phyloP scores from a whole-genome alignment of 2,888 invertebrate species.

The Latrodectus hesperus region DNA sequence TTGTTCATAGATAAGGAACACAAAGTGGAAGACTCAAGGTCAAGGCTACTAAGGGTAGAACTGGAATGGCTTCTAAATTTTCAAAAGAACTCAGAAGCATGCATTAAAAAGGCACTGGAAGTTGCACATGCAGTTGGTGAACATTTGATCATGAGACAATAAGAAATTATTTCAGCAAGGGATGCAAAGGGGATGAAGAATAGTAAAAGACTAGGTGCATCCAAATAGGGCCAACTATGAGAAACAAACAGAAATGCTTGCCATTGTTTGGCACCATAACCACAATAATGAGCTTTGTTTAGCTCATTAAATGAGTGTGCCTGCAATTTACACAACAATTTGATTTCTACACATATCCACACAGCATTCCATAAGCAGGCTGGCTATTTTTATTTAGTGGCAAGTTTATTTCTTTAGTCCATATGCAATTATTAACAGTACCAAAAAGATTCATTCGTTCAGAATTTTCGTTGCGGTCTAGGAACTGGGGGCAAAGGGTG shows the following conservation, averaged over 20 bases:
- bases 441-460: conserved; percentile 64
- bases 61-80: conserved; percentile 68
- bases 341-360: conserved; percentile 64
- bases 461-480: conserved; percentile 68
- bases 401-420: conserved; percentile 43
- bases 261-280: conserved; percentile 65
- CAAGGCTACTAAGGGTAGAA: conserved; percentile 69
- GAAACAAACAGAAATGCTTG: conserved; percentile 58
- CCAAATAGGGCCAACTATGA: conserved; percentile 60
- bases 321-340: conserved; percentile 58
- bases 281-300: conserved; percentile 47
- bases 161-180: conserved; percentile 53
- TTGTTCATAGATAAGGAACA: conserved; percentile 69
- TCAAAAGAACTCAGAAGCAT: conserved; percentile 68
- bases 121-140: conserved; percentile 68
- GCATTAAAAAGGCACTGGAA: conserved; percentile 69
- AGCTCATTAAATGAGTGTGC: conserved; percentile 63
- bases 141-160: conserved; percentile 67
- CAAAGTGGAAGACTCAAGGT: conserved; percentile 69
- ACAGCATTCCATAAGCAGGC: conserved; percentile 55
- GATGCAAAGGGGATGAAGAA: conserved; percentile 54
- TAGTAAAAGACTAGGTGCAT: conserved; percentile 68
- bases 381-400: conserved; percentile 35
- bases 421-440: conserved; percentile 46
- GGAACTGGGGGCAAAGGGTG: conserved; percentile 67